Base-by-base conservation (phyloP, 2,113 vertebrate species). In the Lepidiolamprologus cunningtoni region DNA sequence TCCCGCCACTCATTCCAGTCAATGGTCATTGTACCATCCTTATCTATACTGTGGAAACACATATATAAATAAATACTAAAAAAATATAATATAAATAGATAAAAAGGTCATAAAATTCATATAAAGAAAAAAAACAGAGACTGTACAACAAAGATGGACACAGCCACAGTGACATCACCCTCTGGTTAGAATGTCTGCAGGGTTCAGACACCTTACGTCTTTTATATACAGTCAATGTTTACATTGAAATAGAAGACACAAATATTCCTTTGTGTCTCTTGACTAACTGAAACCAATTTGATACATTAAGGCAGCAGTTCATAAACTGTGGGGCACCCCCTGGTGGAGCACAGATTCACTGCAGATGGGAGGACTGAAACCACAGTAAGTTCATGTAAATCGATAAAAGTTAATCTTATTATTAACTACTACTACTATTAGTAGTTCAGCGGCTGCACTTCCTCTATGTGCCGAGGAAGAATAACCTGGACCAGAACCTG, bases 1-100 rank as follows among this genome's bases (percentile, higher is more conserved):
- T 98, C 98, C 3, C 98, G 96, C 97, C 97, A 98, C 90, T 98
- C 98, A 31, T 93, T 94, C 98, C 98, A 98, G 93, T 98, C 96
- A 4, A 98, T 97, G 73, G 97, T 98, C 97, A 98, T 97, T 6
- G 96, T 98, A 13, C 96, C 97, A 2, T 98, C 97, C 4, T 96
- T 97, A 86, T 98, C 97, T 92, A 98, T 98, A 88, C 97, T 98
- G 91, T 55, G 16, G 68, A 86, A 12, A 86, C 84, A 92, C 47
- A 87, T 12, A 84, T 28, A 53, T 31, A 80, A 11, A 19, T 33
- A 63, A 23, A 66, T 63, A 35, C 7, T 10, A 0, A 4, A 10
- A 31, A 17, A 55, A 55, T 3, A 54, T 12, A 12, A 55, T 7
- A 23, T 57, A 28, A 28, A 68, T 68, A 66, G 19, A 68, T 26